Conservation (phyloP, 2,797 vertebrate species). For the Garrulus glandarius region DNA sequence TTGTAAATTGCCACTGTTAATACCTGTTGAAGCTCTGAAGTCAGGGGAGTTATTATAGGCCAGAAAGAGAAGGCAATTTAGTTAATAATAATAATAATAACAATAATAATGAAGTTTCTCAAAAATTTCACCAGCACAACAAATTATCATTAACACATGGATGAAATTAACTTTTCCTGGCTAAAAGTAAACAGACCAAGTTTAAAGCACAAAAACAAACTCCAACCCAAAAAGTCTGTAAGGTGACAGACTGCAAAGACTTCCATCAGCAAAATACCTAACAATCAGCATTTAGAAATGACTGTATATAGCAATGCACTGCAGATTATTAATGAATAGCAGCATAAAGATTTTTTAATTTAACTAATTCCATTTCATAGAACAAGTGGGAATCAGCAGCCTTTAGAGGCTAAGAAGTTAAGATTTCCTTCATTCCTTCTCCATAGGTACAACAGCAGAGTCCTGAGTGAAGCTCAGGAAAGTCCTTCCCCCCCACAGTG, state of each 20-base stretch:
- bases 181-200: background rate
- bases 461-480: background rate
- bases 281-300: background rate
- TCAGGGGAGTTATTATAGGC: fast-evolving
- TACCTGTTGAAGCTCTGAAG: background rate
- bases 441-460: background rate
- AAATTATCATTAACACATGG: background rate
- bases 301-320: background rate
- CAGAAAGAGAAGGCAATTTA: background rate
- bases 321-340: background rate
- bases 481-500: background rate
- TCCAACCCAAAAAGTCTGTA: background rate
- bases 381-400: background rate
- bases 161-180: background rate
- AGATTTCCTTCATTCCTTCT: background rate
- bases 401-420: background rate
- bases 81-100: background rate
- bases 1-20: background rate
- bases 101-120: background rate
- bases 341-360: background rate
- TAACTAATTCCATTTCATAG: background rate
- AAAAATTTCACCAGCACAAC: background rate
- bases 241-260: background rate
- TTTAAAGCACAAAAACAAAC: background rate
- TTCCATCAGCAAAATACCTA: background rate